Evolutionary conservation across 2,888 invertebrate genomes (phyloP), one percentile per base, ranked within the genome.

Genomic region (Glaucopsyche alexis): DNA sequence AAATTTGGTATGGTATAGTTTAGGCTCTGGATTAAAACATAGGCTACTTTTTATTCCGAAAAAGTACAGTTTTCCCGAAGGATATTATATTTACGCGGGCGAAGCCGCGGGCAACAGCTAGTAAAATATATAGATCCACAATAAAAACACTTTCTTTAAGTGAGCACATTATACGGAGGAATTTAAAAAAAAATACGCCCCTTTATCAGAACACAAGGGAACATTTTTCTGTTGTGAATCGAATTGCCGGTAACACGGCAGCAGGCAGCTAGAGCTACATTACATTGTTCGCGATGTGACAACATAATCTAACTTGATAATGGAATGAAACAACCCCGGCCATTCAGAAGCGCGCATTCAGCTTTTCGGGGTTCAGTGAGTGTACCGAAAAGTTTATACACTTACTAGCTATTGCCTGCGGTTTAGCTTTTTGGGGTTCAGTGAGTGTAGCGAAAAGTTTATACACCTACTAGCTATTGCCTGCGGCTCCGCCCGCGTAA

Each of bases 291-390:
- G 74, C 73, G 72, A 72, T 74, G 74, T 78, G 74, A 73, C 72
- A 73, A 76, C 73, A 76, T 78, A 75, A 78, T 77, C 74, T 74
- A 75, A 73, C 74, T 72, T 72, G 75, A 74, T 55, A 52, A 73
- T 70, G 70, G 71, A 75, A 76, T 75, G 75, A 75, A 73, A 74
- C 71, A 74, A 73, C 71, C 49, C 73, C 29, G 45, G 67, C 69
- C 69, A 45, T 74, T 73, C 66, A 38, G 47, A 8, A 16, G 49
- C 69, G 49, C 47, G 38, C 29, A 38, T 13, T 47, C 69, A 47
- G 14, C 13, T 69, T 49, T 49, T 69, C 14, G 29, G 49, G 19
- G 29, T 29, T 19, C 66, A 66, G 60, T 38, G 13, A 29, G 29
- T 7, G 55, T 55, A 9, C 11, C 4, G 11, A 55, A 29, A 60